Evolutionary conservation across 2,888 invertebrate genomes (phyloP).

Genomic region (Drosophila mulleri): DNA sequence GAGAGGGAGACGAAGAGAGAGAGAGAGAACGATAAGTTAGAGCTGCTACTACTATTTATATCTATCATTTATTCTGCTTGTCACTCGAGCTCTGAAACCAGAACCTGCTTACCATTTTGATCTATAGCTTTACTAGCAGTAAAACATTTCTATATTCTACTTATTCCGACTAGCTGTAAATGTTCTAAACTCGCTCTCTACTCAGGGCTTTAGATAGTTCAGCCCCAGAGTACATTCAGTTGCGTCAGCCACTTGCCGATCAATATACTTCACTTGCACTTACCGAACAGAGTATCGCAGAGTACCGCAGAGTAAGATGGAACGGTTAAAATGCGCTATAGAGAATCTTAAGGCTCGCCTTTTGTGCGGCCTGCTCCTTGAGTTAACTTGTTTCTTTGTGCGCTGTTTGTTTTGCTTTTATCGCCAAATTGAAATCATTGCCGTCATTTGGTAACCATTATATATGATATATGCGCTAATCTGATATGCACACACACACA

Average conservation of each 20-base stretch:
- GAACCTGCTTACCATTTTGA: no score
- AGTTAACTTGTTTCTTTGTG: constrained; percentile 6
- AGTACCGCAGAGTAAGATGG: neutral
- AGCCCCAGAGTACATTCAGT: rapidly evolving
- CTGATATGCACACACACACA: constrained; percentile 66
- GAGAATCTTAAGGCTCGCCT: neutral
- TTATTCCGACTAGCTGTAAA: no score
- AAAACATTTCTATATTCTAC: no score
- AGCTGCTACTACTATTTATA: no score
- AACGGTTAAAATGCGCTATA: neutral
- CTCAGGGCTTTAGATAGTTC: neutral
- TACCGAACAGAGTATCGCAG: neutral
- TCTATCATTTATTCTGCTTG: no score
- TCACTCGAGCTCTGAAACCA: no score
- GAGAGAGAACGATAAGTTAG: no score
- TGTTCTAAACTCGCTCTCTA: neutral
- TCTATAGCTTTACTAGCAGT: no score
- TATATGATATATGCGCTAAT: constrained; percentile 77
- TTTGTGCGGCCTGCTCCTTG: neutral
- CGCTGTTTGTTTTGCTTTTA: constrained; percentile 41
- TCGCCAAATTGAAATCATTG: constrained; percentile 76
- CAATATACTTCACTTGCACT: neutral
- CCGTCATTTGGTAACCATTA: constrained; percentile 76
- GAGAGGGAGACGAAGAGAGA: no score
- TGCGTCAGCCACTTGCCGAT: neutral